Evolutionary conservation across 2,113 vertebrate species (phyloP), one percentile per base, ranked within the genome.

Genomic region (Emberiza fucata): DNA sequence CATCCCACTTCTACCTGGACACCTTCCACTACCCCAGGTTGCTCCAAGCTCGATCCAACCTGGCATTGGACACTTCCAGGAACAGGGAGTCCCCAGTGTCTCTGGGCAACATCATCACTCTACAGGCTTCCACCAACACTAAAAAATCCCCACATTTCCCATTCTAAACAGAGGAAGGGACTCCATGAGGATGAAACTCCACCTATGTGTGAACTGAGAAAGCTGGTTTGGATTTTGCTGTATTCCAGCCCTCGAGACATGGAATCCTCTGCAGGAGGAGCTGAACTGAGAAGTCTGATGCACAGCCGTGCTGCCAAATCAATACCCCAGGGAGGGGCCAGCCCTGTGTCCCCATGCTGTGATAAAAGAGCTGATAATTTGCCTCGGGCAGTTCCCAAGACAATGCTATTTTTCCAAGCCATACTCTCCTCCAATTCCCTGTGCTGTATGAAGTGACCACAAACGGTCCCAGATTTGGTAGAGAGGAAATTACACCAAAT

Each of bases 211-310:
- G 40, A 59, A 8, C n/a, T 13, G 6, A 65, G 42, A 0, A 40
- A 81, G 60, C 20, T 37, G 56, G 10, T 54, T 31, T 31, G 51
- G 47, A 45, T 44, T 25, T 21, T 5, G 1, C 7, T 5, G 5
- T 14, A 20, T 24, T 39, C 33, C 60, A 28, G 6, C 4, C 25
- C 29, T 17, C 0, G 0, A 56, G 35, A 28, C 29, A 11, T 0
- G 0, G 14, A 40, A n/a, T 16, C 18, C 60, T 72, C 31, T 12
- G 31, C 23, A 78, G 42, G 42, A 69, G 6, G 27, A 50, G n/a
- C 5, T 37, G 50, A 50, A 50, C 17, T 10, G 10, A 83, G 64
- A 56, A n/a, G 50, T 31, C 53, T 54, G 1, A 0, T 17, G 60
- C 53, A 24, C 51, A 66, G 15, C 0, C 47, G 12, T 47, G 54